Conservation (phyloP, 2,888 invertebrate species). For the Ischnus inquisitorius region DNA sequence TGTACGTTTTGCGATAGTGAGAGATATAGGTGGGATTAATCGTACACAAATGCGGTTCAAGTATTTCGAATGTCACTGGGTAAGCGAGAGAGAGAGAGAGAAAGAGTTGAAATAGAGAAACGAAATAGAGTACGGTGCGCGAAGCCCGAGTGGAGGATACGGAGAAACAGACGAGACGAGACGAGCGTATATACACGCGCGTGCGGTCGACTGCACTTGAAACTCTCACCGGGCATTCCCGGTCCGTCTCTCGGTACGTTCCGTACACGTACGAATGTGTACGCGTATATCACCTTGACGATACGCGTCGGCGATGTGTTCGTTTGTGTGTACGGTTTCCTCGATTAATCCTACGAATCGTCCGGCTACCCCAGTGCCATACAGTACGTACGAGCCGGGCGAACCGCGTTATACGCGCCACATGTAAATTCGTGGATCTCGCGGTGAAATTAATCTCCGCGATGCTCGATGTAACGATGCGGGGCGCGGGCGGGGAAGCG, state of each 20-base stretch:
- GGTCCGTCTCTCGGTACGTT: conserved; percentile 29
- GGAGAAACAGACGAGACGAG: conserved; percentile 42
- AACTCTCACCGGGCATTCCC: conserved; percentile 59
- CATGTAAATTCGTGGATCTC: conserved; percentile 63
- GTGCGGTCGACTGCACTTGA: conserved; percentile 64
- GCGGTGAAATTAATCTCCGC: conserved; percentile 69
- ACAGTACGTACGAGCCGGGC: conserved; percentile 39
- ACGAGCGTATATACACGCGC: conserved; percentile 41
- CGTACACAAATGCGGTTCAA: conserved; percentile 69
- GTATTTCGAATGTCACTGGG: conserved; percentile 65
- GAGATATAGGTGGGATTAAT: conserved; percentile 62
- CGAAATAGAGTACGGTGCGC: conserved; percentile 9
- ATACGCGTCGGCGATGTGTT: conserved; percentile 30
- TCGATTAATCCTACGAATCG: conserved; percentile 66
- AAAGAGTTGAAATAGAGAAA: background rate
- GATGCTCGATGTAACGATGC: conserved; percentile 62
- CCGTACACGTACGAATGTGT: conserved; percentile 37
- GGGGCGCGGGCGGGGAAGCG: background rate
- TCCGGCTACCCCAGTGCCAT: conserved; percentile 45
- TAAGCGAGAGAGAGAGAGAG: conserved; percentile 9
- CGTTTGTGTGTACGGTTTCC: conserved; percentile 49
- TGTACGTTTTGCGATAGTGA: conserved; percentile 25
- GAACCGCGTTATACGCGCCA: conserved; percentile 50
- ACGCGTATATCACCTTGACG: conserved; percentile 20
- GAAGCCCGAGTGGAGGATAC: background rate